Evolutionary conservation across 2,113 vertebrate genomes (phyloP).

Genomic region (Hyaena hyaena): DNA sequence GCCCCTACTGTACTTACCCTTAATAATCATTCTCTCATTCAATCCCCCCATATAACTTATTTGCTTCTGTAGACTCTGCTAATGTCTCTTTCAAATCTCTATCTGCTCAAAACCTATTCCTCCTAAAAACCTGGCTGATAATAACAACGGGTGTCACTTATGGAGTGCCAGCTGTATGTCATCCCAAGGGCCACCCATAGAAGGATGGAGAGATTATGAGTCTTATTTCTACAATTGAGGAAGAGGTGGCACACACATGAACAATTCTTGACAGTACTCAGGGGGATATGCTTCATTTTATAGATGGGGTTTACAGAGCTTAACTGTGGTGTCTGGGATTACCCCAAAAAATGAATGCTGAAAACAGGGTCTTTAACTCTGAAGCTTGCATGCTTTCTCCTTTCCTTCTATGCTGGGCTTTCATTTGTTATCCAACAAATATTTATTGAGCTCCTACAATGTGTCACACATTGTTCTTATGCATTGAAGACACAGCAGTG

Average conservation of each 20-base stretch:
- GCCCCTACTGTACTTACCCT: neutral
- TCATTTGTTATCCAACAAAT: neutral
- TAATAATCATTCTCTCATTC: neutral
- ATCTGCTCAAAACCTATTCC: neutral
- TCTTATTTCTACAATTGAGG: neutral
- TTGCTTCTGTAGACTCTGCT: constrained; percentile 2
- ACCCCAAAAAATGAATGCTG: neutral
- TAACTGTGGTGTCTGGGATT: neutral
- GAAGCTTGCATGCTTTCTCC: too few relatives aligned
- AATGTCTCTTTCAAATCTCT: neutral
- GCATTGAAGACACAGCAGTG: neutral
- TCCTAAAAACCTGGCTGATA: neutral
- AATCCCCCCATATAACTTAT: neutral
- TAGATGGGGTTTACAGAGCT: neutral
- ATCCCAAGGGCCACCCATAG: neutral
- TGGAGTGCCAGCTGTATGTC: accelerated
- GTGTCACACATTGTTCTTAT: neutral
- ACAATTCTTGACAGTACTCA: neutral
- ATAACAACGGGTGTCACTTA: neutral
- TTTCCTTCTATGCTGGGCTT: neutral
- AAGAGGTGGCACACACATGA: neutral
- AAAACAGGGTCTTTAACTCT: neutral
- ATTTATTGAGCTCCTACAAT: neutral
- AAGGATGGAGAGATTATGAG: neutral
- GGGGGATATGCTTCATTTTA: neutral